Evolutionary conservation across 2,797 vertebrate genomes (phyloP).

Genomic region (Monodelphis domestica): DNA sequence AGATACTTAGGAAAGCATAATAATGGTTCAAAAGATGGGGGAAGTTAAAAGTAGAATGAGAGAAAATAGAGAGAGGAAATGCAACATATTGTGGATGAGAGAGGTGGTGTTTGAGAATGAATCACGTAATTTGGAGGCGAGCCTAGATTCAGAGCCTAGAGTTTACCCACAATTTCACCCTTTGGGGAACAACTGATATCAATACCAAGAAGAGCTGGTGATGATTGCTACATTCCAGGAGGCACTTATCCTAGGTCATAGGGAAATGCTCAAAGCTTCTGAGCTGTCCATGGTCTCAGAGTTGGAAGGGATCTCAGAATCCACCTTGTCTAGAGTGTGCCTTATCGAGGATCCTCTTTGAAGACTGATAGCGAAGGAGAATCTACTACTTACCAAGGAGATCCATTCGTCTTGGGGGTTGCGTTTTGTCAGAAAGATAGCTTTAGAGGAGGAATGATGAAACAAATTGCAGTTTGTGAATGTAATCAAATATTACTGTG

Average conservation of each 20-base stretch:
- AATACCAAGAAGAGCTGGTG: background rate
- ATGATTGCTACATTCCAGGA: background rate
- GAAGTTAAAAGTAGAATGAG: background rate
- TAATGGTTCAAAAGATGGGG: background rate
- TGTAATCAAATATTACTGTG: background rate
- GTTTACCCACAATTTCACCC: background rate
- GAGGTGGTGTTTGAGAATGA: background rate
- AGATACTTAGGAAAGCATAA: background rate
- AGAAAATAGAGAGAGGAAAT: background rate
- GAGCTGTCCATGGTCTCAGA: background rate
- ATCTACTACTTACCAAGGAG: background rate
- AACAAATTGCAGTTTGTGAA: background rate
- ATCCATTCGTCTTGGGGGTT: background rate
- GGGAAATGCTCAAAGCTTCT: background rate
- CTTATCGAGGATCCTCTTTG: background rate
- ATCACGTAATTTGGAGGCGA: background rate
- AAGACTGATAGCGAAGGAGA: background rate
- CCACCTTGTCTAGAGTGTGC: background rate
- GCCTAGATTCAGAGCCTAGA: background rate
- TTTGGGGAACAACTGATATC: background rate
- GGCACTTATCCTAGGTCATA: background rate
- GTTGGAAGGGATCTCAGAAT: background rate
- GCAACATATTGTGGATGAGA: too few species aligned
- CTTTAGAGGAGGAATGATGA: conserved; percentile 5
- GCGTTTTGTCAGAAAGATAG: background rate